Evolutionary conservation across 2,113 vertebrate species (phyloP).

Genomic region (Manacus vitellinus): DNA sequence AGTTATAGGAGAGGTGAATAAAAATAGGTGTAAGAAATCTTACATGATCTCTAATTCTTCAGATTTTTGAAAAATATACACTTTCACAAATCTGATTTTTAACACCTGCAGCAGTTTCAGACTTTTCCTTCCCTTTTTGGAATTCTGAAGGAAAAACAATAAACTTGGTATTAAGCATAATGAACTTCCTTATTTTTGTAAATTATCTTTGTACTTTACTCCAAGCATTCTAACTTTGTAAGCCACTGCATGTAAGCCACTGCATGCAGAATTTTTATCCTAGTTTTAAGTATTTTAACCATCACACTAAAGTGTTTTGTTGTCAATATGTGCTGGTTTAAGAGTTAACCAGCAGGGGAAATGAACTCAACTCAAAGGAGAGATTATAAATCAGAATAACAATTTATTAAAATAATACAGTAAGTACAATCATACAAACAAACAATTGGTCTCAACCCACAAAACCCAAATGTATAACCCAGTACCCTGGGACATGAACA

Average conservation of each 20-base stretch:
- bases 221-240: background rate
- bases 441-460: no score
- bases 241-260: background rate
- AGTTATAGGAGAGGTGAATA: background rate
- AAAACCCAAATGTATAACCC: no score
- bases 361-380: no score
- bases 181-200: background rate
- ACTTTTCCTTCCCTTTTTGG: background rate
- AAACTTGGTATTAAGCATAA: background rate
- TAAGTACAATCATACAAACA: no score
- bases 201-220: background rate
- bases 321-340: background rate
- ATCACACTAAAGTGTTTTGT: background rate
- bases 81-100: background rate
- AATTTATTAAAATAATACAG: no score
- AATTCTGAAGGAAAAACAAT: background rate
- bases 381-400: no score
- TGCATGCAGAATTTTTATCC: background rate
- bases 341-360: no score
- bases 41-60: background rate
- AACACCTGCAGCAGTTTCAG: background rate
- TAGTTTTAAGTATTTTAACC: background rate
- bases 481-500: no score
- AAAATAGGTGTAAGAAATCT: background rate
- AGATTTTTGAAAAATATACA: background rate